A percentile compares a stretch with the other conserved stretches of the same genome.
Evolutionary conservation across 92 coral and sea anemone genomes (phyloP).

Genomic region (Diadumene lineata): DNA sequence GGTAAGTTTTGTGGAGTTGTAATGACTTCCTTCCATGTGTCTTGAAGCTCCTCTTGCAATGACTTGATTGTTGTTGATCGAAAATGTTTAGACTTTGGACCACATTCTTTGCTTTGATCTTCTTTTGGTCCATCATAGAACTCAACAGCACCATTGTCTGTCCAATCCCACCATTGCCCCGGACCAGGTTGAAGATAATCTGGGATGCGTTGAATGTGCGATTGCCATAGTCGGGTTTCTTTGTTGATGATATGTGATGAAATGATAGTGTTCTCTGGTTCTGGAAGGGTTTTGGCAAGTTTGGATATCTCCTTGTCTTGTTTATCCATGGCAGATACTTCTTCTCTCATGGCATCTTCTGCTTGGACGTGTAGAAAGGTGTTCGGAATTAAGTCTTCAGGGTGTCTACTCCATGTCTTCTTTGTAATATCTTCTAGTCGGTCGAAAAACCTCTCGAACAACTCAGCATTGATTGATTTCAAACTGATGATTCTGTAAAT

Average conservation of each 20-base stretch:
- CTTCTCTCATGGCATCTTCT: constrained; percentile 24
- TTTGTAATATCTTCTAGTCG: constrained; percentile 29
- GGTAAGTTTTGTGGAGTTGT: constrained; percentile 19
- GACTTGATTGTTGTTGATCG: constrained; percentile 3
- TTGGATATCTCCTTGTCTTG: constrained; percentile 35
- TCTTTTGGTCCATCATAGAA: constrained; percentile 32
- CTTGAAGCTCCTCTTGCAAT: constrained; percentile 3
- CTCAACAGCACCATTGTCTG: constrained; percentile 39
- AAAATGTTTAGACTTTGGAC: constrained; percentile 16
- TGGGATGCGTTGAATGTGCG: constrained; percentile 31
- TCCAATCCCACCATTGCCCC: constrained; percentile 40
- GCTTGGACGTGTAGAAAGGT: constrained; percentile 37
- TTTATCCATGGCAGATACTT: neutral
- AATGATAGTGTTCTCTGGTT: constrained; percentile 21
- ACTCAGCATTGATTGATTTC: constrained; percentile 21
- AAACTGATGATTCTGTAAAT: constrained; percentile 29
- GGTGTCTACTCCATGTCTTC: constrained; percentile 34
- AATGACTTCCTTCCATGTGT: neutral
- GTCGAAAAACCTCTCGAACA: constrained; percentile 38
- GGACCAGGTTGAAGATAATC: constrained; percentile 25
- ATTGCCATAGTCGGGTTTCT: constrained; percentile 44
- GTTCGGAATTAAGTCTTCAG: constrained; percentile 38
- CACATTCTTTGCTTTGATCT: constrained; percentile 4
- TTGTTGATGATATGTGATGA: constrained; percentile 7
- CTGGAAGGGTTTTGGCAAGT: constrained; percentile 24